Evolutionary conservation across 2,888 invertebrate species (phyloP).

Genomic region (Adelphocoris suturalis): DNA sequence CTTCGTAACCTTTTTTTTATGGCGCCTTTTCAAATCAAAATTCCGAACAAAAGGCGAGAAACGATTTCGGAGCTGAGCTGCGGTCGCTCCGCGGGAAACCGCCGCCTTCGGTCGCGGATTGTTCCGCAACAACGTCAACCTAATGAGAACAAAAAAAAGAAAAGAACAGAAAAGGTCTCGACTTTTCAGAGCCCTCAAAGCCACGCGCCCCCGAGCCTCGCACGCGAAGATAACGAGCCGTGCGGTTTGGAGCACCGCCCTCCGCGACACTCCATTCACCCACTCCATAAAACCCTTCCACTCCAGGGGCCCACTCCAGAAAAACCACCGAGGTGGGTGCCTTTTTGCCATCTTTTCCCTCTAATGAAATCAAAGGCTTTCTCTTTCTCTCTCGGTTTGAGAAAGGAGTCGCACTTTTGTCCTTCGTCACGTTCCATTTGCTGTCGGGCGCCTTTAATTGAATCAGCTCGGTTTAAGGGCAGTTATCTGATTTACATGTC

Average conservation of each 20-base stretch:
- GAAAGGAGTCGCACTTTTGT: slow-evolving; percentile 44
- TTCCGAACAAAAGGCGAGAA: neutral
- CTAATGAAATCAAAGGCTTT: slow-evolving; percentile 26
- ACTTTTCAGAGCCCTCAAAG: neutral
- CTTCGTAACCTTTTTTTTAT: too few species aligned
- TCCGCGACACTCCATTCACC: slow-evolving; percentile 3
- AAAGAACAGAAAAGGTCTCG: neutral
- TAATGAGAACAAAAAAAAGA: neutral
- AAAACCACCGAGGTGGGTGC: too few species aligned
- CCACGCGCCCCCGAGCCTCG: slow-evolving; percentile 2
- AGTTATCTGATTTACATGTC: slow-evolving; percentile 49
- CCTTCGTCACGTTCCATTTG: slow-evolving; percentile 63
- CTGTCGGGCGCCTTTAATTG: slow-evolving; percentile 52
- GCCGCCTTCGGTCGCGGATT: neutral
- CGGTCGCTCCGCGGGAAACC: neutral
- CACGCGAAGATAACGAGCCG: slow-evolving; percentile 26
- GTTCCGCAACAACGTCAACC: neutral
- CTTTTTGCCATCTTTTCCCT: slow-evolving; percentile 14
- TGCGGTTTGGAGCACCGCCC: slow-evolving; percentile 7
- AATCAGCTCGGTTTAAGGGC: slow-evolving; percentile 45
- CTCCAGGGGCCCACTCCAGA: neutral
- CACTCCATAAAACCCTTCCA: neutral
- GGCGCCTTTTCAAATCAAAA: too few species aligned
- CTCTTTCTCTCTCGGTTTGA: neutral
- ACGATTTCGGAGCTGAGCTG: neutral